Evolutionary conservation across 2,888 invertebrate genomes (phyloP).

Genomic region (Euphydryas editha): DNA sequence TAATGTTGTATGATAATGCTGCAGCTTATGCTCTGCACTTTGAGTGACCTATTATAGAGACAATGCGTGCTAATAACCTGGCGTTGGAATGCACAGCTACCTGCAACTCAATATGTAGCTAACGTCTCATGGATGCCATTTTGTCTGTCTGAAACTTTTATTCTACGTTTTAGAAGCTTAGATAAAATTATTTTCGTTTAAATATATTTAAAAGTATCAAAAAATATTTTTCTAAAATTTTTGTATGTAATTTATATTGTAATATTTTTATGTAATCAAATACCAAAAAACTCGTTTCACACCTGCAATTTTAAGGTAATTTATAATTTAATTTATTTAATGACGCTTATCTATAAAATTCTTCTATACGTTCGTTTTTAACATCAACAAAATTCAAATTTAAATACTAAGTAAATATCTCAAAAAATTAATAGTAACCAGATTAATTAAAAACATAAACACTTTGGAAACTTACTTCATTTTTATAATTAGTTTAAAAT

Average conservation of each 20-base stretch:
- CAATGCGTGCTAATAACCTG: conserved; percentile 78
- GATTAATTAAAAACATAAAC: no score
- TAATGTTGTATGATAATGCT: conserved; percentile 38
- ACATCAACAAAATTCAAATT: background rate
- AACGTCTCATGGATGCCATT: conserved; percentile 23
- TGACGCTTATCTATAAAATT: background rate
- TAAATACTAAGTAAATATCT: no score
- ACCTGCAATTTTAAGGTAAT: no score
- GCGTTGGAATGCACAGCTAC: conserved; percentile 51
- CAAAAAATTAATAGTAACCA: no score
- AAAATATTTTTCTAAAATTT: no score
- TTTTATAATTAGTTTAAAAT: no score
- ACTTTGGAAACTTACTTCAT: no score
- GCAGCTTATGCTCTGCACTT: conserved; percentile 52
- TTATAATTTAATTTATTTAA: no score
- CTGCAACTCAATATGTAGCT: conserved; percentile 17
- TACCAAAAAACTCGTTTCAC: no score
- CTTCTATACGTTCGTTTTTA: background rate
- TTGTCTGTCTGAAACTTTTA: conserved; percentile 18
- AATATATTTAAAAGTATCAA: background rate
- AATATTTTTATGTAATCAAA: no score
- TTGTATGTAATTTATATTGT: no score
- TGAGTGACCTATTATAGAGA: conserved; percentile 65
- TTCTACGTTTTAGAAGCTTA: background rate
- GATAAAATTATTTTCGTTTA: background rate